A percentile compares a stretch with the other conserved stretches of the same genome.
Conservation (phyloP, 2,113 vertebrate genomes). For the Alaudala cheleensis region DNA sequence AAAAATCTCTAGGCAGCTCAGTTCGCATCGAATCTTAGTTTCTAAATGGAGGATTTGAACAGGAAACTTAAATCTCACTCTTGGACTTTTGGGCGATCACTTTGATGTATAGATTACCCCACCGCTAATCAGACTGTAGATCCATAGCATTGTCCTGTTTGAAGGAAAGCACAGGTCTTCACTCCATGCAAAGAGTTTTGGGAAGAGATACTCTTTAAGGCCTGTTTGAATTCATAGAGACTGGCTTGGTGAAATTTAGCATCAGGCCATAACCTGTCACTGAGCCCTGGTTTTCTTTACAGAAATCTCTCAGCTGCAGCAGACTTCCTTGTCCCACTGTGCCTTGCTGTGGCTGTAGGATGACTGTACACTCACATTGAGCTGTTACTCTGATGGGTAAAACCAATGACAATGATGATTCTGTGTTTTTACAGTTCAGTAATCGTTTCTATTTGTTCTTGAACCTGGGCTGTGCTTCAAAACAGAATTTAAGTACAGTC, state of each 20-base stretch:
- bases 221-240: background rate
- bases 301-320: background rate
- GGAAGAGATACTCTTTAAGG: background rate
- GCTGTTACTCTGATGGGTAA: background rate
- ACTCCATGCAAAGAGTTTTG: background rate
- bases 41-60: background rate
- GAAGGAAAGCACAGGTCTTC: background rate
- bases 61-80: background rate
- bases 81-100: background rate
- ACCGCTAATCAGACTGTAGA: background rate
- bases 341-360: background rate
- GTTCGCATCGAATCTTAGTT: background rate
- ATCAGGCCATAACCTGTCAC: background rate
- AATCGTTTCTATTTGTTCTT: background rate
- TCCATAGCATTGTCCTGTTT: background rate
- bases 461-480: conserved; percentile 11
- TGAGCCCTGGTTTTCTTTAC: background rate
- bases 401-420: background rate
- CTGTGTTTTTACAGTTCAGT: conserved; percentile 8
- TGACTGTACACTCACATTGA: background rate
- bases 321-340: background rate
- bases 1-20: background rate
- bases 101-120: background rate
- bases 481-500: conserved; percentile 22
- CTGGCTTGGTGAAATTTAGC: background rate